Evolutionary conservation across 2,113 vertebrate genomes (phyloP).

Genomic region (Strix uralensis): DNA sequence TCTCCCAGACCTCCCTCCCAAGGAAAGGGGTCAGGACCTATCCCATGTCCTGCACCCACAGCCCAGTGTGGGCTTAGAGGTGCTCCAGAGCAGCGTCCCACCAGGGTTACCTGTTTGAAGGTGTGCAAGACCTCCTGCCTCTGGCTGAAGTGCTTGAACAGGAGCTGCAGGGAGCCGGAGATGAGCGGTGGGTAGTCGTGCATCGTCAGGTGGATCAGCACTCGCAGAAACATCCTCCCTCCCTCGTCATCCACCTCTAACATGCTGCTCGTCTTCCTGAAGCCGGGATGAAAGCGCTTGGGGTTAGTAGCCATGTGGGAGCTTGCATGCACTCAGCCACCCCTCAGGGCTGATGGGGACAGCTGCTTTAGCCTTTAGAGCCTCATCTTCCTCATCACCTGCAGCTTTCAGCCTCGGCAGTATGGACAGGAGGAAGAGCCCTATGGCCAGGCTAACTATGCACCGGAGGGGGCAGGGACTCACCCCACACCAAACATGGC

Average conservation of each 20-base stretch:
- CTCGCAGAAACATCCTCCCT: conserved; percentile 91
- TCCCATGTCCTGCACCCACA: accelerated
- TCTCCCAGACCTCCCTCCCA: neutral
- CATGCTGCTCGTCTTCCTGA: conserved; percentile 92
- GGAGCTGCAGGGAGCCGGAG: conserved; percentile 92
- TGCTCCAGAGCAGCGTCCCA: neutral
- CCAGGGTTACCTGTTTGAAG: conserved; percentile 88
- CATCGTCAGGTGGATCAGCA: conserved; percentile 94
- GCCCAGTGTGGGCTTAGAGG: accelerated
- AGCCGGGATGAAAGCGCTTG: neutral
- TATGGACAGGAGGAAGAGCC: neutral
- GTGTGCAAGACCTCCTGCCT: conserved; percentile 95
- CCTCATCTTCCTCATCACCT: neutral
- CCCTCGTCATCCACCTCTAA: conserved; percentile 97
- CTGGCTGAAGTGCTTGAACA: conserved; percentile 99
- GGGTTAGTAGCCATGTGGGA: neutral
- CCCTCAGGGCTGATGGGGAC: neutral
- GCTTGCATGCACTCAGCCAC: neutral
- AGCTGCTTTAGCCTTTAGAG: neutral
- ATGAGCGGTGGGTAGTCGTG: conserved; percentile 92
- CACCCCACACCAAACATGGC: conserved; percentile 98
- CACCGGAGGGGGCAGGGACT: conserved; percentile 29
- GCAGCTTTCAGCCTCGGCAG: neutral
- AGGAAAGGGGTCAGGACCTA: neutral
- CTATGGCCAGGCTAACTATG: neutral